Conservation (phyloP, 1,140 invertebrate species). For the Drosophila subobscura region DNA sequence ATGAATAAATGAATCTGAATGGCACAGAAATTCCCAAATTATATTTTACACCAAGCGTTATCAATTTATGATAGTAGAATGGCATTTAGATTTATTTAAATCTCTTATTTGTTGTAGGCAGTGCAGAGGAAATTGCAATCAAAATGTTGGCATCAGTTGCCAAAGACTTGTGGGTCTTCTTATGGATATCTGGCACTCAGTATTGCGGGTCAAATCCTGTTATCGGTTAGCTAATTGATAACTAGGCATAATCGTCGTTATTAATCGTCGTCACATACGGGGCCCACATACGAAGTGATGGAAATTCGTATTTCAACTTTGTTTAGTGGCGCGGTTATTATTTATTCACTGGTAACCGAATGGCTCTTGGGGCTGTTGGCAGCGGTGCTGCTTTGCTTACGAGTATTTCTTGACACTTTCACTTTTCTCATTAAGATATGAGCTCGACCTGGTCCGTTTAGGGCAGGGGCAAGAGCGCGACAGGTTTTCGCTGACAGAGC, state of each 20-base stretch:
- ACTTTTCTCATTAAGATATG: constrained; percentile 80
- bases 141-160: no score
- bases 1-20: no score
- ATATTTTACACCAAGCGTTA: no score
- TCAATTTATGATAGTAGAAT: no score
- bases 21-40: no score
- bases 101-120: no score
- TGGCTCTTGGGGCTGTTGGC: constrained; percentile 21
- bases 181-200: neutral
- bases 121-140: no score
- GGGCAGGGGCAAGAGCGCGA: constrained; percentile 24
- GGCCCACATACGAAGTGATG: neutral
- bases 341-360: constrained; percentile 71
- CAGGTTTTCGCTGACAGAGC: constrained; percentile 48
- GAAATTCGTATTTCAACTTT: constrained; percentile 42
- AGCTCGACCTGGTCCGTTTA: constrained; percentile 27
- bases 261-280: no score
- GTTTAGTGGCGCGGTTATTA: constrained; percentile 57
- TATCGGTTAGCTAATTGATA: constrained; percentile 21
- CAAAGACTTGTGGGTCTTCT: no score
- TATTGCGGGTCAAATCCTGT: constrained; percentile 18
- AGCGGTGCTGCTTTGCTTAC: constrained; percentile 27
- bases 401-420: constrained; percentile 72
- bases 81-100: no score
- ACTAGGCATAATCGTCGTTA: no score